Conservation (phyloP, 1,140 invertebrate species). For the Drosophila kohkoa region DNA sequence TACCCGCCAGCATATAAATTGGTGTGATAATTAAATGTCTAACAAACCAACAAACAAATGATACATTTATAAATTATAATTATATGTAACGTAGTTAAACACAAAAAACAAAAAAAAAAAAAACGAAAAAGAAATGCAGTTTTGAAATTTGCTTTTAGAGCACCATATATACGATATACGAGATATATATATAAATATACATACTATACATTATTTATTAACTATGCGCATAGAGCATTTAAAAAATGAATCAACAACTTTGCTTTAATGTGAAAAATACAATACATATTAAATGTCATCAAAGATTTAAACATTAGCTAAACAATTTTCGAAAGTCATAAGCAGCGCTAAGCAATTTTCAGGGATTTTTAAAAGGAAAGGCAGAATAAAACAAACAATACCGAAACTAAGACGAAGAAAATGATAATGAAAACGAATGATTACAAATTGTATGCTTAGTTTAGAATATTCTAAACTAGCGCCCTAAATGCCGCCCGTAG, state of each 20-base stretch:
- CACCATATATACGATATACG: conserved; percentile 46
- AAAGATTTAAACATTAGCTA: conserved; percentile 26
- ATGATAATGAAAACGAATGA: not conserved
- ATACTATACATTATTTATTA: conserved; percentile 21
- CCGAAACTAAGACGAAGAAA: conserved; percentile 25
- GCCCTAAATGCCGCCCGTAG: conserved; percentile 70
- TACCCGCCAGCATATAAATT: conserved; percentile 82
- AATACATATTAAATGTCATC: conserved; percentile 54
- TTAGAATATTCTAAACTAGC: conserved; percentile 35
- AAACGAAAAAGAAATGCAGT: conserved; percentile 29
- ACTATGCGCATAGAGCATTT: conserved; percentile 40
- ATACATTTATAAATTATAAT: conserved; percentile 22
- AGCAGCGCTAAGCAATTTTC: conserved; percentile 62
- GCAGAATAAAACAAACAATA: conserved; percentile 33
- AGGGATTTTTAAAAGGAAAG: conserved; percentile 67
- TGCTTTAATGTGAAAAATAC: conserved; percentile 59
- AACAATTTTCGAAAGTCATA: conserved; percentile 35
- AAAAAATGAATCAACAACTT: conserved; percentile 39
- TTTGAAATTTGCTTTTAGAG: conserved; percentile 67
- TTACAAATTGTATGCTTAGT: conserved; percentile 37
- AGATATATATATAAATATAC: conserved; percentile 43
- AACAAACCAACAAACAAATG: conserved; percentile 56
- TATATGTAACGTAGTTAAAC: conserved; percentile 38
- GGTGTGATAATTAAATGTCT: conserved; percentile 79
- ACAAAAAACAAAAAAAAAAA: conserved; percentile 30